Evolutionary conservation across 2,797 vertebrate species (phyloP).

Genomic region (Eupleurogrammus muticus): DNA sequence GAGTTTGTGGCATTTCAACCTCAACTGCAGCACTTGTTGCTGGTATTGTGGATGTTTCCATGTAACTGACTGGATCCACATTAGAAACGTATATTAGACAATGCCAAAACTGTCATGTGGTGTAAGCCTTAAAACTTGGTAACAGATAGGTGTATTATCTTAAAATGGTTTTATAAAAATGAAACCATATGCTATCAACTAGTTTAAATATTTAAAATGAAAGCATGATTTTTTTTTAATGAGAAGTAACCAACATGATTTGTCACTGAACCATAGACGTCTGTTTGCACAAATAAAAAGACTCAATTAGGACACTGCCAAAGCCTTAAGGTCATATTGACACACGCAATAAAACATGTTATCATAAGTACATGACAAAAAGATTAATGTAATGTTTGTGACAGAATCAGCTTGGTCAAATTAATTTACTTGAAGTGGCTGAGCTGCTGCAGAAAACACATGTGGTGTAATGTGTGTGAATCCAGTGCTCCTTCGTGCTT

Average conservation of each 20-base stretch:
- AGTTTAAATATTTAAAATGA: too few relatives aligned
- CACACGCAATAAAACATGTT: slow-evolving; percentile 1
- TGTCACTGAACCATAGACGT: too few relatives aligned
- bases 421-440: background rate
- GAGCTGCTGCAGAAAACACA: background rate
- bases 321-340: slow-evolving; percentile 16
- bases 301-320: background rate
- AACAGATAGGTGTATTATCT: too few relatives aligned
- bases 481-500: background rate
- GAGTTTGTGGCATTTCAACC: background rate
- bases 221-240: too few relatives aligned
- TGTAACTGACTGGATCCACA: background rate
- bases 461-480: background rate
- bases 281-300: background rate
- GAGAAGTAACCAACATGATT: too few relatives aligned
- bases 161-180: too few relatives aligned
- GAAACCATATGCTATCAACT: too few relatives aligned
- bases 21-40: too few relatives aligned
- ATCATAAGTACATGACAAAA: background rate
- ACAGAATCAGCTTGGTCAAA: background rate
- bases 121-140: too few relatives aligned
- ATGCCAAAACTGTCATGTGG: too few relatives aligned
- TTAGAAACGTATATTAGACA: too few relatives aligned
- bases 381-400: background rate
- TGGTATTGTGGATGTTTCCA: background rate